phyloP scores from a whole-genome alignment of 2,113 vertebrate species.

The Donacobius atricapilla region DNA sequence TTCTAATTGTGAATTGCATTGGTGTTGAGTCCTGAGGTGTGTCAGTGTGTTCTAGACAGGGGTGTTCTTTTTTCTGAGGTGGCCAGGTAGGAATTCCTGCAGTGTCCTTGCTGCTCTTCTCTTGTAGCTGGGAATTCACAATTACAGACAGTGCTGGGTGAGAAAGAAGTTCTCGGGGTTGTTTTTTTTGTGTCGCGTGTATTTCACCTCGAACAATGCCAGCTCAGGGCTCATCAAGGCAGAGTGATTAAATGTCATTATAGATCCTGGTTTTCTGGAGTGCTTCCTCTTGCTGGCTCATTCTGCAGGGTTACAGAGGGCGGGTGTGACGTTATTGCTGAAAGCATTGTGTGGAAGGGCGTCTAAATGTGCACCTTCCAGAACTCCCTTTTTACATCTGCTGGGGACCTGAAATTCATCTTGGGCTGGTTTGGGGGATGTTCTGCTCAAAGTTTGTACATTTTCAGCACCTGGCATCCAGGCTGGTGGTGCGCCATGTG shows the following conservation, averaged over 20 bases:
- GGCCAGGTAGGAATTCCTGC: not conserved
- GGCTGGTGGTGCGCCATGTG: not conserved
- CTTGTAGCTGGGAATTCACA: not conserved
- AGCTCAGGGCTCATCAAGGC: not conserved
- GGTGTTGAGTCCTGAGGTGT: not conserved
- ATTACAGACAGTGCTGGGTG: accelerated
- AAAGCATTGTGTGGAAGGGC: not conserved
- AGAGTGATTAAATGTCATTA: accelerated
- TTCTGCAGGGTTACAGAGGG: not conserved
- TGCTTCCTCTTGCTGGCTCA: not conserved
- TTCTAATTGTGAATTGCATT: not conserved
- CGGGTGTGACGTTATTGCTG: not conserved
- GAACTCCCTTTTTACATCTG: not conserved
- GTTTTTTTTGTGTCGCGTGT: accelerated
- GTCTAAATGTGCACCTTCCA: not conserved
- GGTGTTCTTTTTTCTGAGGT: not conserved
- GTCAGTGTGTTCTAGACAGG: not conserved
- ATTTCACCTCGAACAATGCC: not conserved
- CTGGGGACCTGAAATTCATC: accelerated
- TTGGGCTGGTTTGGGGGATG: not conserved
- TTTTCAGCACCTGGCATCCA: not conserved
- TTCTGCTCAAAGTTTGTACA: accelerated
- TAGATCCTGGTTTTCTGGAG: not conserved
- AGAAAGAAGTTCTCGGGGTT: not conserved
- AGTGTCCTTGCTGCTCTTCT: not conserved